These are phyloP conservation scores for Rhabdophis nuchalis DNA, from an alignment of 2,797 vertebrate genomes.

Conservation along the genomic window DNA sequence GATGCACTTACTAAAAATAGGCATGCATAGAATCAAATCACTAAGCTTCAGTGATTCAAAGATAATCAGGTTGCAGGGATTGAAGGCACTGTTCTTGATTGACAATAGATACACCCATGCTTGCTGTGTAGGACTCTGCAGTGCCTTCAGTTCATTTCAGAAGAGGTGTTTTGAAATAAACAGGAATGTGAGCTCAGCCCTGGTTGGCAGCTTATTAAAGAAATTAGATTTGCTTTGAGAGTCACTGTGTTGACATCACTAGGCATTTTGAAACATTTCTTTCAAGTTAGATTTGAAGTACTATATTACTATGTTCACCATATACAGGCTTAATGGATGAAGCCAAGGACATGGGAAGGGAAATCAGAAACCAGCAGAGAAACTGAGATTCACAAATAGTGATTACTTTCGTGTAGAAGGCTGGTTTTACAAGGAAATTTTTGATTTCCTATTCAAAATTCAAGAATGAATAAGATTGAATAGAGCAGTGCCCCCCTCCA, in stretches of 20 bases:
- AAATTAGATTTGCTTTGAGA: background rate
- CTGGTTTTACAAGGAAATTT: background rate
- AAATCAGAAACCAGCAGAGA: background rate
- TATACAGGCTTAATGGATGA: background rate
- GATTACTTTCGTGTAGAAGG: background rate
- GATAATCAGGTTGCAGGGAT: background rate
- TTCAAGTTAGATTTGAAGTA: background rate
- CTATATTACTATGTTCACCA: background rate
- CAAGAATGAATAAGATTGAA: background rate
- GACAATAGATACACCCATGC: background rate
- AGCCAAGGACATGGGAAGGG: background rate
- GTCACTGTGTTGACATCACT: background rate
- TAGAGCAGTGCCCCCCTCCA: background rate
- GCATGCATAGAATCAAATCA: background rate
- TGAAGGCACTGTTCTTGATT: background rate
- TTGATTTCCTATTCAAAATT: background rate
- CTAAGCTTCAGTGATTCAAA: background rate
- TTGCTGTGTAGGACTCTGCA: background rate
- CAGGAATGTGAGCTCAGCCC: background rate
- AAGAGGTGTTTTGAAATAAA: background rate
- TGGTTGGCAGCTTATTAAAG: background rate
- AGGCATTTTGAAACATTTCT: background rate
- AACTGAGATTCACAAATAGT: background rate
- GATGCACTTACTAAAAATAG: background rate
- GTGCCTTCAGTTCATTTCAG: background rate